A percentile compares a stretch with the other conserved stretches of the same genome.
These are phyloP conservation scores for Stegana nigrithorax DNA, from an alignment of 2,888 invertebrate species.

Conservation along the genomic window DNA sequence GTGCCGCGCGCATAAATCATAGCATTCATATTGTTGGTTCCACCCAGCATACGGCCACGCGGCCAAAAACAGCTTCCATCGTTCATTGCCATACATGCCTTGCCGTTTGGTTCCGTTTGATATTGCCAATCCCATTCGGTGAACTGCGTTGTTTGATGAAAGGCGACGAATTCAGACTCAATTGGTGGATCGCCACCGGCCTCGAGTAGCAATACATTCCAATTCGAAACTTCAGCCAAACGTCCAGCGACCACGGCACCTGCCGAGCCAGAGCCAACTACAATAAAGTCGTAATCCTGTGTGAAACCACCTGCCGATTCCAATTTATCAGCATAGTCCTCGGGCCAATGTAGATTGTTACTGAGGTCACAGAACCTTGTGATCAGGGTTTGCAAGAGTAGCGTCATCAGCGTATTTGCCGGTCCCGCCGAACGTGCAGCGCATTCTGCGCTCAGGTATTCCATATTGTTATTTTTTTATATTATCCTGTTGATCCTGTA, in stretches of 20 bases:
- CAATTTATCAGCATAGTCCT: constrained; percentile 67
- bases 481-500: constrained; percentile 26
- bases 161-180: constrained; percentile 66
- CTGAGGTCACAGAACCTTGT: constrained; percentile 74
- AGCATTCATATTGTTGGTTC: constrained; percentile 75
- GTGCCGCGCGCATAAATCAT: constrained; percentile 78
- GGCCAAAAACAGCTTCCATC: constrained; percentile 71
- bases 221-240: constrained; percentile 79
- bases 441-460: constrained; percentile 61
- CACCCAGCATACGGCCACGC: constrained; percentile 76
- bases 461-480: constrained; percentile 48
- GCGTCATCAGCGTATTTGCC: constrained; percentile 71
- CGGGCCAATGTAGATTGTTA: constrained; percentile 72
- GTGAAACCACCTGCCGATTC: constrained; percentile 35
- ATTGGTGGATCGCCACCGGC: constrained; percentile 79
- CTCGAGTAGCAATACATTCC: constrained; percentile 83
- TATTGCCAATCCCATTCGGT: constrained; percentile 67
- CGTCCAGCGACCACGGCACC: constrained; percentile 75
- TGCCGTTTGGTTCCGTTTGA: constrained; percentile 64
- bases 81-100: constrained; percentile 64
- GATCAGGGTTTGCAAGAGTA: constrained; percentile 73
- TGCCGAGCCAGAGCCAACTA: constrained; percentile 74
- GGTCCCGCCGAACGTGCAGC: constrained; percentile 65
- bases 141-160: constrained; percentile 66
- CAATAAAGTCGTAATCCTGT: constrained; percentile 71